Conservation (phyloP, 2,888 invertebrate species). For the Drosophila bunnanda region DNA sequence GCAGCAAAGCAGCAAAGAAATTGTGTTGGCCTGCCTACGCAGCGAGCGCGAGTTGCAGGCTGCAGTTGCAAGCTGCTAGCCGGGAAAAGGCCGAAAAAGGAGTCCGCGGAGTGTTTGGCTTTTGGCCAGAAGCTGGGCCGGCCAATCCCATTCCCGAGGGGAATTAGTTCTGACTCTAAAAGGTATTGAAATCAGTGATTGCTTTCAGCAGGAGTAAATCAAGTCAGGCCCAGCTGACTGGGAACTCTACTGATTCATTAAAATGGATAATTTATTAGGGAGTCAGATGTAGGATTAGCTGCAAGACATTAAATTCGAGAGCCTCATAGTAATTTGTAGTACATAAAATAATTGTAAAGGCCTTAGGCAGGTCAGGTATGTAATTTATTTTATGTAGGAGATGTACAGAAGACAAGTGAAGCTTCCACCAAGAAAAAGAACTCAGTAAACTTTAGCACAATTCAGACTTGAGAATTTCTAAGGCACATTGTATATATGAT, state of each 20-base stretch:
- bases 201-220: conserved; percentile 27
- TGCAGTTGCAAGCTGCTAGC: background rate
- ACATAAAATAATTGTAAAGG: background rate
- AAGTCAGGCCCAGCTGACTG: conserved; percentile 1
- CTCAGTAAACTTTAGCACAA: background rate
- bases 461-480: too few relatives aligned
- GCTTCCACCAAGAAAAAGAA: background rate
- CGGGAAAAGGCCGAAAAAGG: conserved; percentile 21
- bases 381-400: background rate
- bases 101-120: conserved; percentile 16
- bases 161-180: conserved; percentile 39
- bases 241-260: conserved; percentile 20
- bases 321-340: background rate
- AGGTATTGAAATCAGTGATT: conserved; percentile 22
- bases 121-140: conserved; percentile 16
- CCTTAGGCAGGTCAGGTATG: too few relatives aligned
- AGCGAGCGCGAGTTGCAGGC: conserved; percentile 26
- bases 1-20: conserved; percentile 48
- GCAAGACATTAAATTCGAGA: background rate
- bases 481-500: too few relatives aligned
- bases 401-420: background rate
- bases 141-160: conserved; percentile 17
- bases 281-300: background rate
- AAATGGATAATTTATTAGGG: conserved; percentile 20
- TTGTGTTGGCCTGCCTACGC: conserved; percentile 66